Conservation (phyloP, 2,797 vertebrate species). For the Potorous gilbertii region DNA sequence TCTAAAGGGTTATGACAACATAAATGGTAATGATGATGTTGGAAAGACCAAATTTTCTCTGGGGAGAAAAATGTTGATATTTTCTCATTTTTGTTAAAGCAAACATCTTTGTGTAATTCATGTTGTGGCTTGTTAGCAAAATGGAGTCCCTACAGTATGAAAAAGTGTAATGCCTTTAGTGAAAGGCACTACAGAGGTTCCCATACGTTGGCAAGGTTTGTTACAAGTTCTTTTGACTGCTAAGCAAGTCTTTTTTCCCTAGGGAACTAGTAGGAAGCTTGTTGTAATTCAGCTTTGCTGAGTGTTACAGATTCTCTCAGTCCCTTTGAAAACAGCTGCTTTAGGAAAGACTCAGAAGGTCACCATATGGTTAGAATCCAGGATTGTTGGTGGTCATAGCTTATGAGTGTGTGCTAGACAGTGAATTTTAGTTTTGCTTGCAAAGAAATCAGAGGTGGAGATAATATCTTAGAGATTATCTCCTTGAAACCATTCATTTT, state of each 20-base stretch:
- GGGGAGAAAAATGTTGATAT: neutral
- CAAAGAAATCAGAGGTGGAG: neutral
- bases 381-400: neutral
- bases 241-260: neutral
- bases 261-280: neutral
- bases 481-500: neutral
- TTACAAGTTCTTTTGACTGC: neutral
- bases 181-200: neutral
- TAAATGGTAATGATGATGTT: neutral
- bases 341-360: neutral
- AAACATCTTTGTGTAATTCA: neutral
- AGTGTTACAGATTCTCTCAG: rapidly evolving
- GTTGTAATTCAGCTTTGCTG: neutral
- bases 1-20: neutral
- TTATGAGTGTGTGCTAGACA: neutral
- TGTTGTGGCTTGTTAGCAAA: neutral
- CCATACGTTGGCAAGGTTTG: neutral
- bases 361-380: neutral
- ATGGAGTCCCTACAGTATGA: neutral
- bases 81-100: constrained; percentile 5
- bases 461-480: neutral
- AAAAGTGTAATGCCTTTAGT: neutral
- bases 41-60: neutral
- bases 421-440: neutral
- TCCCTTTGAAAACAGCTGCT: neutral